A percentile compares a stretch with the other conserved stretches of the same genome.
Conservation (phyloP, 2,113 vertebrate genomes). For the Buteo buteo region DNA sequence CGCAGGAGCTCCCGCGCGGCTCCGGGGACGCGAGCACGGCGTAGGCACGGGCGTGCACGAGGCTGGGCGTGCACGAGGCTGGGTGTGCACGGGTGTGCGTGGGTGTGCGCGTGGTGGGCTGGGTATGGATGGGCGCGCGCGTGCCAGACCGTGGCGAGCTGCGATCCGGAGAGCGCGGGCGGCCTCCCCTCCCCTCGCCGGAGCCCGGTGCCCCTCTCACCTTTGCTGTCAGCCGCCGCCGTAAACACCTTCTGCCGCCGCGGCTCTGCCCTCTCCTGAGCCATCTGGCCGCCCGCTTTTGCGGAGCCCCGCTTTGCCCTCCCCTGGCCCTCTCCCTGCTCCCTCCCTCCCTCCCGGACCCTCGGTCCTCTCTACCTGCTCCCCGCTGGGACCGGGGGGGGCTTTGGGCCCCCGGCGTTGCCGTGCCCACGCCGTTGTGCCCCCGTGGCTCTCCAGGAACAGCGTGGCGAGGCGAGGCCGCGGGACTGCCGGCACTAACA, state of each 20-base stretch:
- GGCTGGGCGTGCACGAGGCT: accelerated
- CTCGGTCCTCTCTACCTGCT: not conserved
- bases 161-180: not conserved
- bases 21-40: not conserved
- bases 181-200: not conserved
- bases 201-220: not conserved
- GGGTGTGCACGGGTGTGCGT: accelerated
- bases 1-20: not conserved
- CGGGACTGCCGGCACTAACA: not conserved
- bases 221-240: not conserved
- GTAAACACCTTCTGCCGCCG: not conserved
- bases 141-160: accelerated
- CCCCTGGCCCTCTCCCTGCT: not conserved
- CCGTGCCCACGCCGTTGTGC: not conserved
- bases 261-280: not conserved
- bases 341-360: not conserved
- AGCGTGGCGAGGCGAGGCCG: not conserved
- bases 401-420: no score
- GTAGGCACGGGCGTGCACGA: accelerated
- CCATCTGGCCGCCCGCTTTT: not conserved
- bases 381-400: not conserved
- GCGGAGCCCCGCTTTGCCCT: not conserved
- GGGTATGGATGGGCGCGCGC: accelerated
- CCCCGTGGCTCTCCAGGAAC: not conserved
- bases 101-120: not conserved